phyloP scores from a whole-genome alignment of 1,140 invertebrate genomes.

The Zaprionus ghesquierei region DNA sequence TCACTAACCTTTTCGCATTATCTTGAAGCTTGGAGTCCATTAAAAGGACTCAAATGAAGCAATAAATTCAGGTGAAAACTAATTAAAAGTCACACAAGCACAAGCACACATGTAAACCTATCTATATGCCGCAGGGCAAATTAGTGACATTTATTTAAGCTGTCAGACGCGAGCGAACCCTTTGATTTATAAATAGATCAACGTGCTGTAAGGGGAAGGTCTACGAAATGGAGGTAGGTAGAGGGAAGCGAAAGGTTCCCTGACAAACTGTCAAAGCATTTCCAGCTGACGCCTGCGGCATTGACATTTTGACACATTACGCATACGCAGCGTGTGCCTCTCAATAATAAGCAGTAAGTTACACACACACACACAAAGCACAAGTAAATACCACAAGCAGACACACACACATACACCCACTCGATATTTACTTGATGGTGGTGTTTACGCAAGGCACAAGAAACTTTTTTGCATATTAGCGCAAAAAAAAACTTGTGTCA shows the following conservation, averaged over 20 bases:
- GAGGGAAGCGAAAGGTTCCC: not conserved
- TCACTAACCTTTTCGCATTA: not conserved
- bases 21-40: not conserved
- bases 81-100: conserved; percentile 21
- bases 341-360: conserved; percentile 16
- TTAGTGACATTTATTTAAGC: conserved; percentile 26
- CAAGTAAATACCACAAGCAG: not conserved
- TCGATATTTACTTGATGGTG: not conserved
- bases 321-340: conserved; percentile 14
- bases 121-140: conserved; percentile 6
- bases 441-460: not conserved
- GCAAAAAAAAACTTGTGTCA: conserved; percentile 2
- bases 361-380: not conserved
- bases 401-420: not conserved
- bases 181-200: conserved; percentile 37
- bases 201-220: not conserved
- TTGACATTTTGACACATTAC: conserved; percentile 33
- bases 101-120: not conserved
- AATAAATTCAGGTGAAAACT: conserved; percentile 32
- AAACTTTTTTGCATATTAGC: not conserved
- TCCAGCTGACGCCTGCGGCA: conserved; percentile 3
- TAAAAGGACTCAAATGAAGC: not conserved
- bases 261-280: conserved; percentile 15
- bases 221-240: not conserved
- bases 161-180: conserved; percentile 13